phyloP scores from a whole-genome alignment of 2,113 vertebrate genomes.

The Narcine bancroftii region DNA sequence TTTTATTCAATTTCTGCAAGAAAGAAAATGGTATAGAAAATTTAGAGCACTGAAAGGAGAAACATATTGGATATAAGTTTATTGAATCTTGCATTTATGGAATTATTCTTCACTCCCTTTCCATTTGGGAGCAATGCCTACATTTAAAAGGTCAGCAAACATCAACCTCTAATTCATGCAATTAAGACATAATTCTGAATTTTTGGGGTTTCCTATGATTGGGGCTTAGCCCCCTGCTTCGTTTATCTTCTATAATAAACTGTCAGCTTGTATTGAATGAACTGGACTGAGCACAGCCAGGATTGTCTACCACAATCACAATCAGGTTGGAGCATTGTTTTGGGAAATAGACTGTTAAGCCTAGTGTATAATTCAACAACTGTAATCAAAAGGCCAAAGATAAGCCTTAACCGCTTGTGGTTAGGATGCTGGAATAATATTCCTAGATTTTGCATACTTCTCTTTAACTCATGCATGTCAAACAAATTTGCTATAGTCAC shows the following conservation, averaged over 20 bases:
- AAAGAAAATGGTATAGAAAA: background rate
- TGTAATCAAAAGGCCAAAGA: background rate
- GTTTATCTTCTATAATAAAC: conserved; percentile 39
- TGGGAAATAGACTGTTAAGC: conserved; percentile 4
- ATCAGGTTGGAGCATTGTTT: background rate
- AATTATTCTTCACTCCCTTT: conserved; percentile 19
- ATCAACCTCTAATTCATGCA: conserved; percentile 37
- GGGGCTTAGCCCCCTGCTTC: conserved; percentile 39
- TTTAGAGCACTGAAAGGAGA: background rate
- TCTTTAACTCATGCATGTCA: background rate
- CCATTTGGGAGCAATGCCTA: conserved; percentile 12
- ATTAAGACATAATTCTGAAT: conserved; percentile 40
- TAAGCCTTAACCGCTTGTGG: background rate
- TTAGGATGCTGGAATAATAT: background rate
- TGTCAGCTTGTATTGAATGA: conserved; percentile 37
- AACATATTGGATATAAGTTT: conserved; percentile 14
- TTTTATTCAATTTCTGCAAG: background rate
- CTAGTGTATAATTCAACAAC: background rate
- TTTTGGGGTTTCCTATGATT: conserved; percentile 39
- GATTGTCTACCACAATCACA: conserved; percentile 36
- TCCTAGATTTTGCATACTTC: background rate
- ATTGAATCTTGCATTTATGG: background rate
- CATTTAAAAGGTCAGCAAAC: conserved; percentile 39
- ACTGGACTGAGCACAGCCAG: conserved; percentile 39
- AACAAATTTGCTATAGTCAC: background rate